phyloP scores from a whole-genome alignment of 2,113 vertebrate species.

The Gadus chalcogrammus region DNA sequence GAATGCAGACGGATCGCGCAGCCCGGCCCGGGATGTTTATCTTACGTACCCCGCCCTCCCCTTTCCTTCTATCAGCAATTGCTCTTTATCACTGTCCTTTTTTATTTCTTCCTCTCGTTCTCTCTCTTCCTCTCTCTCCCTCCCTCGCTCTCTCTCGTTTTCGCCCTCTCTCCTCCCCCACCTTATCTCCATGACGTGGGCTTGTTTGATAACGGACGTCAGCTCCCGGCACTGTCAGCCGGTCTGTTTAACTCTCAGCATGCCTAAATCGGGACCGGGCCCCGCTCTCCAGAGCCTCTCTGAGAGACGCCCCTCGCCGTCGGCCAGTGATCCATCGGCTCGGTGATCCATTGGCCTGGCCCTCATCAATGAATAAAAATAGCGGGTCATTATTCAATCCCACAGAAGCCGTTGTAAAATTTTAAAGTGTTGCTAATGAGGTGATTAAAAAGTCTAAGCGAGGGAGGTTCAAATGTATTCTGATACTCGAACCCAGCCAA shows the following conservation, averaged over 20 bases:
- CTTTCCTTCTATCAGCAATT: not conserved
- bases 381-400: too few relatives aligned
- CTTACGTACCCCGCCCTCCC: not conserved
- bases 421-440: conserved; percentile 68
- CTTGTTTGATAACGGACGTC: too few relatives aligned
- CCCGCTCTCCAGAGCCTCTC: too few relatives aligned
- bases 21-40: not conserved
- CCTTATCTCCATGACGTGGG: not conserved
- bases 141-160: conserved; percentile 36
- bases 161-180: conserved; percentile 10
- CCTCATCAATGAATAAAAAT: too few relatives aligned
- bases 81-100: not conserved
- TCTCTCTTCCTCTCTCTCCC: not conserved
- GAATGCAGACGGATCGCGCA: too few relatives aligned
- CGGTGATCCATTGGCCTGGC: too few relatives aligned
- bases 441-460: conserved; percentile 64
- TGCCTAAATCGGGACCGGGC: too few relatives aligned
- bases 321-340: too few relatives aligned
- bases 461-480: conserved; percentile 22
- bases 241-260: too few relatives aligned
- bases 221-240: too few relatives aligned
- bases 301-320: too few relatives aligned
- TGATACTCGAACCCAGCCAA: conserved; percentile 6
- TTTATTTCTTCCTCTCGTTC: not conserved
- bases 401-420: conserved; percentile 56